Evolutionary conservation across 1,140 invertebrate genomes (phyloP).

Genomic region (Pantala flavescens): DNA sequence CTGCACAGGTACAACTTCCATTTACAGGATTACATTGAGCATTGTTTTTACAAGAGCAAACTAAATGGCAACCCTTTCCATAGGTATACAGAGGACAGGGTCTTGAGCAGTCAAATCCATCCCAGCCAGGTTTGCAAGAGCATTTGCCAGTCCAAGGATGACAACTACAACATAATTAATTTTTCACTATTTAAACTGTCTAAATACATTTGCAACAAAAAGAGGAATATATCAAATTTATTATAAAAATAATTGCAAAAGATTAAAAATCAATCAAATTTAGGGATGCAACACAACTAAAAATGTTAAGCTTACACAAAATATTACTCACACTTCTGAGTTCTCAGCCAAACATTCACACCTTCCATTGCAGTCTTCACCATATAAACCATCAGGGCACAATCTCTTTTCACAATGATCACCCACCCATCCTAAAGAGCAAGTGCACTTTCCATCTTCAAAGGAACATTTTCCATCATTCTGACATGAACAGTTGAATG

Average conservation of each 20-base stretch:
- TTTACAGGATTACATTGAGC: constrained; percentile 78
- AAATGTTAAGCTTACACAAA: constrained; percentile 11
- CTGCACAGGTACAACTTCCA: constrained; percentile 72
- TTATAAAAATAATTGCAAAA: no score
- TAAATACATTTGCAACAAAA: no score
- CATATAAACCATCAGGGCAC: constrained; percentile 56
- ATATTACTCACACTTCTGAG: constrained; percentile 49
- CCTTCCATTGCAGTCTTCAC: constrained; percentile 53
- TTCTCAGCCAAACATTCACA: constrained; percentile 66
- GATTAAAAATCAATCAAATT: background rate
- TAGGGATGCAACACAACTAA: constrained; percentile 15
- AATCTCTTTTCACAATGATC: constrained; percentile 52
- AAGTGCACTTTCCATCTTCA: constrained; percentile 58
- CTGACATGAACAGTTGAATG: constrained; percentile 58
- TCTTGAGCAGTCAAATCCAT: constrained; percentile 63
- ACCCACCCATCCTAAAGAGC: constrained; percentile 65
- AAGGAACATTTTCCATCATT: constrained; percentile 64
- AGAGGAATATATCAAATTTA: no score
- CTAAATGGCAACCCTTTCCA: constrained; percentile 65
- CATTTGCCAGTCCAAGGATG: constrained; percentile 82
- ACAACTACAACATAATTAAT: constrained; percentile 44
- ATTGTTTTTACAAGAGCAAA: constrained; percentile 68
- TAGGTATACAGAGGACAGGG: constrained; percentile 72
- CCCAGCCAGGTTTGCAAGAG: constrained; percentile 79
- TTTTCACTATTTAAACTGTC: no score